Percentiles rank a stretch among this genome's conserved stretches.
phyloP scores from a whole-genome alignment of 2,888 invertebrate species.

The Melanostoma scalare region DNA sequence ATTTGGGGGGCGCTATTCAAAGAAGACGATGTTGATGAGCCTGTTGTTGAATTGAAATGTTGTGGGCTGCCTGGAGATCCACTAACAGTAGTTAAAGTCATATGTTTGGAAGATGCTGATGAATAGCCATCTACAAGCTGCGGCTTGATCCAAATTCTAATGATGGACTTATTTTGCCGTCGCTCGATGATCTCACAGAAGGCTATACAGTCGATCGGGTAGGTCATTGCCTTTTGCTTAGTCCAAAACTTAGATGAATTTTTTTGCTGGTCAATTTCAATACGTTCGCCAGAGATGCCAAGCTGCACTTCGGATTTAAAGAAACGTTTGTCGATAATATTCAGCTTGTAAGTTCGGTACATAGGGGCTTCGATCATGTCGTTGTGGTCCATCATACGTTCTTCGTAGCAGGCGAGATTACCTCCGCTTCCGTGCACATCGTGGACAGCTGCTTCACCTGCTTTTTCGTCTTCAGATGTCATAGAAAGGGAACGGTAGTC shows the following conservation, averaged over 20 bases:
- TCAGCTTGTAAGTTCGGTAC: slow-evolving; percentile 91
- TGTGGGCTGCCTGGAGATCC: slow-evolving; percentile 79
- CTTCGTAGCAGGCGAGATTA: slow-evolving; percentile 83
- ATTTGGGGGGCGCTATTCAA: slow-evolving; percentile 78
- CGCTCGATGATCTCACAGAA: slow-evolving; percentile 92
- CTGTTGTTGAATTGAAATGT: slow-evolving; percentile 76
- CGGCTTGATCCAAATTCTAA: slow-evolving; percentile 87
- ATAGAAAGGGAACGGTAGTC: slow-evolving; percentile 80
- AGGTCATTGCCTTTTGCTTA: slow-evolving; percentile 90
- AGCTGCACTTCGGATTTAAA: slow-evolving; percentile 92
- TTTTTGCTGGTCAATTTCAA: slow-evolving; percentile 92
- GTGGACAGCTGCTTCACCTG: slow-evolving; percentile 77
- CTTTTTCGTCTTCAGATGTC: slow-evolving; percentile 82
- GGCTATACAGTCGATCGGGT: slow-evolving; percentile 93
- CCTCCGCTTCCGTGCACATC: slow-evolving; percentile 80
- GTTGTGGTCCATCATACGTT: slow-evolving; percentile 88
- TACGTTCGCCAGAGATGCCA: slow-evolving; percentile 93
- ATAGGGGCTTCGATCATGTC: slow-evolving; percentile 93
- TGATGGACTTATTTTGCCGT: slow-evolving; percentile 88
- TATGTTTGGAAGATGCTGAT: slow-evolving; percentile 64
- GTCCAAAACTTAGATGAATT: slow-evolving; percentile 86
- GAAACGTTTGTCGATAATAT: slow-evolving; percentile 90
- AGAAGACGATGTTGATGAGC: slow-evolving; percentile 61
- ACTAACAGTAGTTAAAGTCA: slow-evolving; percentile 25
- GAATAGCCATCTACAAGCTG: slow-evolving; percentile 75